phyloP scores from a whole-genome alignment of 1,140 invertebrate species.

The Calycopis cecrops region DNA sequence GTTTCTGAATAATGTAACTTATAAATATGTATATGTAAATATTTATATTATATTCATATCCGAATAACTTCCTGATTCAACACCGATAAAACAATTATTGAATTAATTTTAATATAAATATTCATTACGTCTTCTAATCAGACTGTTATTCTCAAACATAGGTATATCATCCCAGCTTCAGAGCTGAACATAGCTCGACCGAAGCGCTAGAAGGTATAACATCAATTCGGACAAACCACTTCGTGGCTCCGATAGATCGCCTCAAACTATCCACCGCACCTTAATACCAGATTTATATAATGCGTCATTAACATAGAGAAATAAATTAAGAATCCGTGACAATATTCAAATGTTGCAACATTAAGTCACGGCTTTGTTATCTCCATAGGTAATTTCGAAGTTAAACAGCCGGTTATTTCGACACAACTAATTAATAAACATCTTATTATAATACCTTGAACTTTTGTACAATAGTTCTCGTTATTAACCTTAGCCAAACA shows the following conservation, averaged over 20 bases:
- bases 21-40: too few relatives aligned
- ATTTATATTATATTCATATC: too few relatives aligned
- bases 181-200: too few relatives aligned
- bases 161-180: too few relatives aligned
- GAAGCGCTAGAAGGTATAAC: too few relatives aligned
- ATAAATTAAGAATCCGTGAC: constrained; percentile 37
- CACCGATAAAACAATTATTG: too few relatives aligned
- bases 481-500: constrained; percentile 56
- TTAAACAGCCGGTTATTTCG: constrained; percentile 53
- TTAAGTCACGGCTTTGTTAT: constrained; percentile 54
- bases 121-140: too few relatives aligned
- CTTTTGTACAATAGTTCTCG: constrained; percentile 67
- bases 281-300: constrained; percentile 26
- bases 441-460: constrained; percentile 65
- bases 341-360: constrained; percentile 39
- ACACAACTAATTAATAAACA: constrained; percentile 69
- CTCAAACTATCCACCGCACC: constrained; percentile 19
- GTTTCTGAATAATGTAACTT: too few relatives aligned
- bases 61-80: too few relatives aligned
- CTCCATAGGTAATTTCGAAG: constrained; percentile 46
- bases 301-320: constrained; percentile 30
- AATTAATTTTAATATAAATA: too few relatives aligned
- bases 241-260: neutral
- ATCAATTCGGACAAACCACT: too few relatives aligned
- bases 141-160: too few relatives aligned